Evolutionary conservation across 1,140 invertebrate species (phyloP), one percentile per base, ranked within the genome.

Genomic region (Paracyclopina nana): DNA sequence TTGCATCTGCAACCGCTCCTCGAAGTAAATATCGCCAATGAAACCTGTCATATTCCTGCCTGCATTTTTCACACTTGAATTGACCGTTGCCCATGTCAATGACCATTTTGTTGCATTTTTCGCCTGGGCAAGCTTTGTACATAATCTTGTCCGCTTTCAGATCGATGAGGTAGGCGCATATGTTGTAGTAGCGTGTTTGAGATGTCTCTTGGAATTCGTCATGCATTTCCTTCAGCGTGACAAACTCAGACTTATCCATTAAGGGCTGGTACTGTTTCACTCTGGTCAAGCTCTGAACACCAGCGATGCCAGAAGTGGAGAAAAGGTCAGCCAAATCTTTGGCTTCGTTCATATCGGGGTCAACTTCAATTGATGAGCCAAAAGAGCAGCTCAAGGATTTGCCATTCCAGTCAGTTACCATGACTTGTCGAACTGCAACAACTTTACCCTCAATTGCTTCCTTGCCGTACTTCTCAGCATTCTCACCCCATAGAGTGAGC

Each of bases 111-210:
- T 28, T 14, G 27, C 45, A 48, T 4, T 4, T 26, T 4, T 48
- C 45, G 18, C 9, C 34, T 5, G 34, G 4, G 8, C 45, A 48
- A 14, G 45, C 45, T 22, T 48, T 38, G 14, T 26, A 48, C 4
- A 29, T 48, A 6, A 44, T 16, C 30, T 48, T 48, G 27, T 48
- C 45, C n/a, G 25, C 27, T 28, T 48, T 48, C 3, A 48, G 20
- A 8, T 48, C 25, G 24, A 14, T 16, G 16, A 48, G 14, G n/a
- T 28, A 40, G 45, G 25, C 45, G 14, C 20, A n/a, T 3, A 38
- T 20, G 20, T 38, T 38, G 34, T 38, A 38, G 8, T 38, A 38
- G n/a, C 34, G 14, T 5, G 34, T 8, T 5, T 20, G n/a, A 5
- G 4, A 16, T n/a, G 20, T 16, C 20, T 38, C 34, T 2, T 16